Evolutionary conservation across 2,113 vertebrate genomes (phyloP).

Genomic region (Pseudonaja textilis): DNA sequence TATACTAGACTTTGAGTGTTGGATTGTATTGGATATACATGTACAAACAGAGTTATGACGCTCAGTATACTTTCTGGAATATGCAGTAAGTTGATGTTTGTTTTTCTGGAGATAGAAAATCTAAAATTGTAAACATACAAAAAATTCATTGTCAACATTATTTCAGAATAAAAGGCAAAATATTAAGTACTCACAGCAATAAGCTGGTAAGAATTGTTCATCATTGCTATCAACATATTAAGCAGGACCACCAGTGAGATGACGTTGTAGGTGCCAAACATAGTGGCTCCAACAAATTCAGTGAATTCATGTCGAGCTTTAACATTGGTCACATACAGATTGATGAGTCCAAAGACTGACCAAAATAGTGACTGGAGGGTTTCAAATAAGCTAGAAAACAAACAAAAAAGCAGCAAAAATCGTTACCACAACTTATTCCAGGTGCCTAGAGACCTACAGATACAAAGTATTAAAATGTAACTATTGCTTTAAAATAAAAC

Average conservation of each 20-base stretch:
- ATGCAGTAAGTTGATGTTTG: not conserved
- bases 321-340: slow-evolving; percentile 92
- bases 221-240: slow-evolving; percentile 99
- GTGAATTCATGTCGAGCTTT: slow-evolving; percentile 87
- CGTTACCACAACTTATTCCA: not conserved
- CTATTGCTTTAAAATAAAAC: not conserved
- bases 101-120: not conserved
- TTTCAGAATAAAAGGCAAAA: not conserved
- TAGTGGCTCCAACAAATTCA: slow-evolving; percentile 93
- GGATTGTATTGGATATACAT: not conserved
- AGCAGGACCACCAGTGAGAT: slow-evolving; percentile 97
- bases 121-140: not conserved
- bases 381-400: slow-evolving; percentile 85
- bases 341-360: slow-evolving; percentile 97
- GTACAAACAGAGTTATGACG: not conserved
- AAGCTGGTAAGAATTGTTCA: slow-evolving; percentile 99
- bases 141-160: not conserved
- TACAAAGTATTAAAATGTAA: not conserved
- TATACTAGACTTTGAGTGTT: not conserved
- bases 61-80: not conserved
- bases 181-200: slow-evolving; percentile 86
- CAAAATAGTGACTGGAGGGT: slow-evolving; percentile 95
- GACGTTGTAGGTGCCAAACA: slow-evolving; percentile 97
- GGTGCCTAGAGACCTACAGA: not conserved
- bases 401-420: slow-evolving; percentile 9